Base-by-base conservation (phyloP, 2,797 vertebrate species). In the Channa striata region DNA sequence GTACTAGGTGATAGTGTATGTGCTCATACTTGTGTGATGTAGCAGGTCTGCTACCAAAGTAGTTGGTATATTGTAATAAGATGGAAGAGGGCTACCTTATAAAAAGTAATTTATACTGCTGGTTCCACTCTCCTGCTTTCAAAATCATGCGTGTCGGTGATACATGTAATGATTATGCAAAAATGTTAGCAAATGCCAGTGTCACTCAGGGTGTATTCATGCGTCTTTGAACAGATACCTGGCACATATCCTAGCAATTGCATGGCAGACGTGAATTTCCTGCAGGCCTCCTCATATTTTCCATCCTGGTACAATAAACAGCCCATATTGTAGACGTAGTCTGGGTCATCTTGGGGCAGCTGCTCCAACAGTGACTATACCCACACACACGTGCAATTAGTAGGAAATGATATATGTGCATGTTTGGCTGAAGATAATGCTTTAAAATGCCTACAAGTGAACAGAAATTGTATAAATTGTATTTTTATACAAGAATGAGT, bases 221-320 rank as follows among this genome's bases (percentile, higher is more conserved):
- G 59, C 60, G 44, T 34, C n/a, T 37, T 25, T n/a, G 44, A 19
- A 16, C n/a, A 39, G 50, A 42, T 80, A 96, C 95, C 95, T 92
- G 97, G 96, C 66, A 94, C 91, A 64, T 95, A 97, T 17, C 97
- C 97, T 56, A 96, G 73, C 68, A 97, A 87, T 37, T 97, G 96
- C 93, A 97, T 94, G 72, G 96, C 96, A 0, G 94, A 91, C 11
- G 82, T 92, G 59, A 98, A 98, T 91, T 95, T 98, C 84, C 85
- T 80, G 72, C 96, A 94, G 16, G 97, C 96, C 43, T 98, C 97
- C 60, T 98, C 96, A 11, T 95, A 94, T 64, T 96, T 95, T 10
- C 95, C 94, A 44, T 98, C 96, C 77, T 94, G 95, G 92, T 96
- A 97, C 19, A 99, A 94, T 77, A 99, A 84, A 86, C 97, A 99